phyloP scores from a whole-genome alignment of 1,140 invertebrate species.

The Brachionus koreanus region DNA sequence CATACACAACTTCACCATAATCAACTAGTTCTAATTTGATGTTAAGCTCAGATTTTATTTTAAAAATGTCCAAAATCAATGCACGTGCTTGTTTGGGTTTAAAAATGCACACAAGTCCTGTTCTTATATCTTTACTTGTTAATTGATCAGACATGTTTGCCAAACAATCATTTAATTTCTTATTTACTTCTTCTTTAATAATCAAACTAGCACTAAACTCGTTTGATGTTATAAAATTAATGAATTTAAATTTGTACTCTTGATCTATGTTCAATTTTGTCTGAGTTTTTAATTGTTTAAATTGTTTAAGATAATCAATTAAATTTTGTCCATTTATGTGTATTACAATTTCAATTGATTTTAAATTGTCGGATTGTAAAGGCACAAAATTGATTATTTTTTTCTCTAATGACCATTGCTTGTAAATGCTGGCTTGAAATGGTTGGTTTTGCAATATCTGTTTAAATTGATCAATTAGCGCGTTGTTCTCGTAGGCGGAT shows the following conservation, averaged over 20 bases:
- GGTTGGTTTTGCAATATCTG: neutral
- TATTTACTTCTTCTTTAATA: neutral
- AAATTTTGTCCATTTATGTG: conserved; percentile 23
- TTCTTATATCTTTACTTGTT: neutral
- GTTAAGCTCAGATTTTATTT: conserved; percentile 4
- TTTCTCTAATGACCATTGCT: neutral
- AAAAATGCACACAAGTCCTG: neutral
- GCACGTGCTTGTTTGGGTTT: neutral
- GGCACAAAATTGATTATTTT: conserved; percentile 37
- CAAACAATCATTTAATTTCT: neutral
- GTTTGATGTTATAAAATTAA: neutral
- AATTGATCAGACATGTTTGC: neutral
- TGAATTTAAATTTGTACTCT: neutral
- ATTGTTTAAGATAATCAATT: neutral
- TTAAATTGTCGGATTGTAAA: conserved; percentile 31
- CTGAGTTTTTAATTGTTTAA: neutral
- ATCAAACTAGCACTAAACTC: neutral
- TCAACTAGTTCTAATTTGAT: neutral
- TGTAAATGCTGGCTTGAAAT: conserved; percentile 16
- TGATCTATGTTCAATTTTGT: neutral
- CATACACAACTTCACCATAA: neutral
- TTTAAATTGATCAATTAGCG: neutral
- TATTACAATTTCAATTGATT: conserved; percentile 20
- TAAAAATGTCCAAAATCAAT: neutral
- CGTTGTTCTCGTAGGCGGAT: neutral